Base-by-base conservation (phyloP, 2,797 vertebrate genomes). In the Furcifer pardalis region DNA sequence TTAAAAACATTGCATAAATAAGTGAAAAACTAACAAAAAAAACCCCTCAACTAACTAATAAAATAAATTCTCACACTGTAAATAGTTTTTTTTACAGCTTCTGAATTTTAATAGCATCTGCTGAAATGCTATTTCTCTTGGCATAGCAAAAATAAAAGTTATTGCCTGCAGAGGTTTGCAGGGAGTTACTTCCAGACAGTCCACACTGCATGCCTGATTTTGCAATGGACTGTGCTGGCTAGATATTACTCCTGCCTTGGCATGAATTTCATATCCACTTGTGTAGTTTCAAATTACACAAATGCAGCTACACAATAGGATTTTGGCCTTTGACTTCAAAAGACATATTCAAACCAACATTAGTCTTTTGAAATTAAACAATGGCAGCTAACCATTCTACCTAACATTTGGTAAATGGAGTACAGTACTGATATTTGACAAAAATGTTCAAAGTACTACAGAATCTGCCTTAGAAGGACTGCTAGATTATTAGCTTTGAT, bases 81-180 rank as follows among this genome's bases (percentile, higher is more conserved):
- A 30, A 49, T 59, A 42, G 13, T 32, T 49, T 32, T 25, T 79
- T 13, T n/a, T n/a, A 15, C 21, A 77, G 40, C 25, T 71, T 76
- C 72, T 63, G 63, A 78, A 72, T 65, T 5, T 77, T 82, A 78
- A 56, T 27, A 65, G 46, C 19, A 63, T 78, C 40, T 76, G 60
- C 19, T 56, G 19, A 21, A 56, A 5, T 56, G 15, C 52, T 56
- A 56, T 56, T 56, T 13, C 12, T 17, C 52, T 56, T 56, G 13
- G 52, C 52, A 56, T 21, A 56, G 52, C 19, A 17, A 2, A 19
- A 15, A 19, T 15, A 19, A 5, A 56, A n/a, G n/a, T n/a, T n/a
- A n/a, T n/a, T 21, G 13, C 52, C 52, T 56, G 52, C 52, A 56
- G 52, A 56, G 19, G 52, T 5, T 19, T 56, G 52, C 19, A 56